Base-by-base conservation (phyloP, 2,113 vertebrate genomes). In the Archilochus colubris region DNA sequence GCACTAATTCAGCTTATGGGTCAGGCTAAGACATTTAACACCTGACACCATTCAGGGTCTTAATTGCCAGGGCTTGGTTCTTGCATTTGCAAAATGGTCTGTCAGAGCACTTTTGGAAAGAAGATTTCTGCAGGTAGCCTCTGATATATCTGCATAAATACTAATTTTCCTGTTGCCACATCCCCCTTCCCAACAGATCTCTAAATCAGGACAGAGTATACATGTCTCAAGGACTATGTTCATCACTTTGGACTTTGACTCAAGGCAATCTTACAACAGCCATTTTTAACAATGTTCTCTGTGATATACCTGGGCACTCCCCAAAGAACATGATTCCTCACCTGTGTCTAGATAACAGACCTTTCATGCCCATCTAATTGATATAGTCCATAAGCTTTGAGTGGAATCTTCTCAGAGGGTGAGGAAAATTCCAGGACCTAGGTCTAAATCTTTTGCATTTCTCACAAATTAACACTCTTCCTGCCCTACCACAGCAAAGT, bases 371-470 rank as follows among this genome's bases (percentile, higher is more conserved):
- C 12, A 17, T 38, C 38, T 68, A 31, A 58, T 7, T 19, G 6
- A 4, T 12, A n/a, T 25, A 58, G 30, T 17, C 2, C 3, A 22
- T 58, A 57, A 67, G 0, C 3, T 58, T 17, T 0, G 2, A 76
- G 25, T 0, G 3, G 4, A 10, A 19, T 54, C 15, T 58, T 62
- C 58, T 55, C 3, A 1, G 38, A 73, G 17, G 8, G 7, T 44
- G 43, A 87, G 54, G n/a, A 76, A 83, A 54, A 17, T 25, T 59
- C 4, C 11, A 50, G 50, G 27, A 8, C 7, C 30, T 80, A 50
- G 10, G 13, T 67, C 48, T 54, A 31, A 68, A 68, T 22, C 30
- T 76, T 76, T 54, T 59, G 14, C 14, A 25, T 63, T 12, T 80
- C 28, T 48, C 1, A 6, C 40, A 82, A 66, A 36, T 1, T 31